phyloP scores from a whole-genome alignment of 2,797 vertebrate species.

The Dicrostonyx torquatus region DNA sequence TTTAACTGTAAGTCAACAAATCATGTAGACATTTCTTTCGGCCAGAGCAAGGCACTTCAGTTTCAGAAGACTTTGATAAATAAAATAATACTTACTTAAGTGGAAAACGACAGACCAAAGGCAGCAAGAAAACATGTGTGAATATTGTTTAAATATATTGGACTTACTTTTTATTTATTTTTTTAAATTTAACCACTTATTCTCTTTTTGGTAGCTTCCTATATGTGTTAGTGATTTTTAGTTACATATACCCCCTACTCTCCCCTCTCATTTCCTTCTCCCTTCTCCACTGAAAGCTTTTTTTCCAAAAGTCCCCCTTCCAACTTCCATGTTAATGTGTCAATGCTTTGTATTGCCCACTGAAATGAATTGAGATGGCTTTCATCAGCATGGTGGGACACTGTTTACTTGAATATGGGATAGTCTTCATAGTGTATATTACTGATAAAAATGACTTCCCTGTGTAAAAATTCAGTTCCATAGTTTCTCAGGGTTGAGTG shows the following conservation, averaged over 20 bases:
- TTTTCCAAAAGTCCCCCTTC: background rate
- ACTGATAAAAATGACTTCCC: background rate
- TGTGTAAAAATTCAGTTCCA: background rate
- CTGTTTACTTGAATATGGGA: background rate
- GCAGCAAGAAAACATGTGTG: background rate
- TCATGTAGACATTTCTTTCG: background rate
- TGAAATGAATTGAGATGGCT: background rate
- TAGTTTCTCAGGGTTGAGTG: background rate
- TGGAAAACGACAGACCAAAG: background rate
- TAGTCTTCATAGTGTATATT: background rate
- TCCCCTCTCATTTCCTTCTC: background rate
- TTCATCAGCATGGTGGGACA: background rate
- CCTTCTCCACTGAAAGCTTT: background rate
- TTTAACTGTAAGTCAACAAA: background rate
- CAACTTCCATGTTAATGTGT: background rate
- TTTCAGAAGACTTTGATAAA: slow-evolving; percentile 42
- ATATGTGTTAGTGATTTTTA: background rate
- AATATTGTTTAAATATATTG: background rate
- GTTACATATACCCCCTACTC: accelerated
- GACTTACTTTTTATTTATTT: background rate
- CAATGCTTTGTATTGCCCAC: background rate
- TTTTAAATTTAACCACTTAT: background rate
- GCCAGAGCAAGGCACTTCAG: background rate
- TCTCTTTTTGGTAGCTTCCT: background rate
- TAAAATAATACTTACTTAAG: background rate